A percentile compares a stretch with the other conserved stretches of the same genome.
Conservation (phyloP, 2,113 vertebrate genomes). For the Hirundichthys speculiger region DNA sequence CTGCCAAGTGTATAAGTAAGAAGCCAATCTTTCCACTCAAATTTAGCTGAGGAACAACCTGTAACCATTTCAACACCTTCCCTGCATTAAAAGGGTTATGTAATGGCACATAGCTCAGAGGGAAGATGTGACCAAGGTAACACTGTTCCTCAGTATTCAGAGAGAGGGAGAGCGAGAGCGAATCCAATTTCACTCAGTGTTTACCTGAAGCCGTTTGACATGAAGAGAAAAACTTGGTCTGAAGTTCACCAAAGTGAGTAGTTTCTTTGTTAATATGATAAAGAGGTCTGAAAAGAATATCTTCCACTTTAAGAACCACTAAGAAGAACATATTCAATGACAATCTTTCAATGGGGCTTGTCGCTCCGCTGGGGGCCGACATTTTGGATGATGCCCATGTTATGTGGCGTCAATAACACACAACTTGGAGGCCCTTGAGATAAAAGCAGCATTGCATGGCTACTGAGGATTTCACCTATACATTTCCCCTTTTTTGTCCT, state of each 20-base stretch:
- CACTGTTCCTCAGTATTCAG: constrained; percentile 50
- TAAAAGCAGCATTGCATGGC: constrained; percentile 73
- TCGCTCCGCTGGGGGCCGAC: constrained; percentile 1
- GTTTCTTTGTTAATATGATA: constrained; percentile 55
- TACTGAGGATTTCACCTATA: constrained; percentile 50
- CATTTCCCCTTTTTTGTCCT: constrained; percentile 37
- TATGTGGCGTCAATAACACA: constrained; percentile 18
- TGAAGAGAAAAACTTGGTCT: constrained; percentile 42
- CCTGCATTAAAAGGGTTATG: constrained; percentile 43
- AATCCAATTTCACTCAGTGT: constrained; percentile 73
- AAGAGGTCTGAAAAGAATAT: constrained; percentile 40
- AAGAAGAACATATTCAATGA: constrained; percentile 29
- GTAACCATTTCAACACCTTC: constrained; percentile 37
- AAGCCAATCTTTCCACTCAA: constrained; percentile 34
- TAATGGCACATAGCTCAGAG: constrained; percentile 66
- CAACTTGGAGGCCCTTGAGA: constrained; percentile 47
- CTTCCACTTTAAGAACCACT: constrained; percentile 21
- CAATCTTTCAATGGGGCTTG: constrained; percentile 30
- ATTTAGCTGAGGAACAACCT: constrained; percentile 43
- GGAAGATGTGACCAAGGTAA: constrained; percentile 45
- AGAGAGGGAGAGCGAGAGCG: constrained; percentile 52
- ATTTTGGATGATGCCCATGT: constrained; percentile 41
- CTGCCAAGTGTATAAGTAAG: too few relatives aligned
- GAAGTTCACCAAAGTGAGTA: constrained; percentile 60
- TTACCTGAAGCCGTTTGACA: constrained; percentile 77